Base-by-base conservation (phyloP, 2,113 vertebrate species). In the Syrmaticus mikado region DNA sequence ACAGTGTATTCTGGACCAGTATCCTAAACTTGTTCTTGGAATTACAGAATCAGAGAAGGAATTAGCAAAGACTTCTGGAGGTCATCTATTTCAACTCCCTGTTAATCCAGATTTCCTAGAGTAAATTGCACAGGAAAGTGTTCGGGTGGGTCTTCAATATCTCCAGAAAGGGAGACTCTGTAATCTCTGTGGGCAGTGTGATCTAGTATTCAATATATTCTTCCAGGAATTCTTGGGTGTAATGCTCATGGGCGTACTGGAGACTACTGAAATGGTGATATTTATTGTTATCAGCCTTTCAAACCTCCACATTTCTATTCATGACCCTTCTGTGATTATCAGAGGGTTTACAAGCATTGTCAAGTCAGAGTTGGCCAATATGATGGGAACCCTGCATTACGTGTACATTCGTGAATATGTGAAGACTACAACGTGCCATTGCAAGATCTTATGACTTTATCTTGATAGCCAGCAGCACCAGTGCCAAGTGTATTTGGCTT, bases 401-500 rank as follows among this genome's bases (percentile, higher is more conserved):
- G 66, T 53, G 36, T 60, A 89, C n/a, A 32, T 62, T 76, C 79
- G 36, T 85, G 55, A 86, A 34, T 7, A n/a, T 1, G 2, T 66
- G 89, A 45, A 81, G 34, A 73, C 50, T 64, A 82, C 50, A 45
- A 24, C 22, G 66, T 6, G 66, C 4, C 58, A 79, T 16, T 77
- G 60, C 40, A 18, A 73, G 55, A 41, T 77, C 79, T 87, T 86
- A 77, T 43, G 57, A 72, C 46, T 45, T 89, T 82, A 80, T 74
- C 82, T 87, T 80, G 82, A 74, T 85, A 94, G 48, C 53, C 87
- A 95, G 78, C 36, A 91, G 93, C 93, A 52, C 30, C 61, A 66
- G 45, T 62, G 72, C 64, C 75, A 76, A 94, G 81, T 67, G 92
- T 82, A 85, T 87, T 76, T 95, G 82, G 92, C 78, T 85, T 91